phyloP scores from a whole-genome alignment of 2,888 invertebrate genomes.

The Yponomeuta cagnagella region DNA sequence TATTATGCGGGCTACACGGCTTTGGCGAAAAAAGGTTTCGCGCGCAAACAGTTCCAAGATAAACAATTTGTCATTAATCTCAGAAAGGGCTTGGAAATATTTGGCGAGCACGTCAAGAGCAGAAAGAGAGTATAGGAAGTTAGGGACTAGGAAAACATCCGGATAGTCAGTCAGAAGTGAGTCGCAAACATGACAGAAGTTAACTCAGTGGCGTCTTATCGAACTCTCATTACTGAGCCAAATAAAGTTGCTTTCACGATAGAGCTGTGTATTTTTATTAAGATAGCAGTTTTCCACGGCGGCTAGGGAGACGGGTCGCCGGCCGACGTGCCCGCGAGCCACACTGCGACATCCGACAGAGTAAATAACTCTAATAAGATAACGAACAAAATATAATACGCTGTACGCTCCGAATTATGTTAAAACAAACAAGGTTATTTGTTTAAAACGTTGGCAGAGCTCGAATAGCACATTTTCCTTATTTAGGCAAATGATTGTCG shows the following conservation, averaged over 20 bases:
- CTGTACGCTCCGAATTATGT: slow-evolving; percentile 6
- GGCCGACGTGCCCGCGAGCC: slow-evolving; percentile 21
- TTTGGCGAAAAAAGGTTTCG: slow-evolving; percentile 15
- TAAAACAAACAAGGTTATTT: neutral
- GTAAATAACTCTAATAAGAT: slow-evolving; percentile 6
- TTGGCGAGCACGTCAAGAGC: slow-evolving; percentile 35
- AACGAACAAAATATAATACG: slow-evolving; percentile 8
- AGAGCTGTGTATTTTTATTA: neutral
- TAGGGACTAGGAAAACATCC: slow-evolving; percentile 40
- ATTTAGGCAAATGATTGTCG: neutral
- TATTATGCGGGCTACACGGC: slow-evolving; percentile 6
- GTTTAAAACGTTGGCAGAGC: slow-evolving; percentile 12
- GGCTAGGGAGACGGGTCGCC: slow-evolving; percentile 18
- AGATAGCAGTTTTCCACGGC: slow-evolving; percentile 5
- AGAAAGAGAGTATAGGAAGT: slow-evolving; percentile 38
- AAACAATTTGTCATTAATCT: slow-evolving; percentile 43
- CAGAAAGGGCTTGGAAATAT: slow-evolving; percentile 35
- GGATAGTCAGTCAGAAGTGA: slow-evolving; percentile 17
- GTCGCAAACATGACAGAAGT: neutral
- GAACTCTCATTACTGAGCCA: neutral
- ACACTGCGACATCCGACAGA: neutral
- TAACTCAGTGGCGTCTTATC: neutral
- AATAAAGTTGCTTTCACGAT: neutral
- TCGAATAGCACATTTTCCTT: neutral
- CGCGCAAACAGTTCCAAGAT: slow-evolving; percentile 25